Percentiles rank a stretch among this genome's conserved stretches.
Conservation (phyloP, 2,797 vertebrate species). For the Fratercula arctica region DNA sequence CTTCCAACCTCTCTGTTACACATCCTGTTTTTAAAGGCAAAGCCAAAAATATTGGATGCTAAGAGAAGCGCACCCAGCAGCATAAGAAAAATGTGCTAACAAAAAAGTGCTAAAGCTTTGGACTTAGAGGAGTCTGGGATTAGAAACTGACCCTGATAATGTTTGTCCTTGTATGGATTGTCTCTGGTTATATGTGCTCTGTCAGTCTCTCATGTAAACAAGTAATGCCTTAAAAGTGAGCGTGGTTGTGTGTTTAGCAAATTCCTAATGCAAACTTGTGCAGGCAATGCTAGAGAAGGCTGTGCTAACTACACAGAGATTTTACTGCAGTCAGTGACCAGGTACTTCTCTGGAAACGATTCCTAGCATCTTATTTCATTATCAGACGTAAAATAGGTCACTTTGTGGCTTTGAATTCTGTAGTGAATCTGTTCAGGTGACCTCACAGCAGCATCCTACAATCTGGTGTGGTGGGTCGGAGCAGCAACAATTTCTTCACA, state of each 20-base stretch:
- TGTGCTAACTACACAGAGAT: background rate
- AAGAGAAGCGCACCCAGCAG: background rate
- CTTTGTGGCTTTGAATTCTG: slow-evolving; percentile 10
- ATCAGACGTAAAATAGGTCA: slow-evolving; percentile 41
- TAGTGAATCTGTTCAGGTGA: slow-evolving; percentile 27
- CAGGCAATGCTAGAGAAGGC: background rate
- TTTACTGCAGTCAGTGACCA: background rate
- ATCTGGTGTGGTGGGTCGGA: background rate
- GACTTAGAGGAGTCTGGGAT: background rate
- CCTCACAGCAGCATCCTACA: slow-evolving; percentile 51
- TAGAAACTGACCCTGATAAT: background rate
- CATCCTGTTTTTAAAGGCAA: background rate
- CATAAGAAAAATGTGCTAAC: too few relatives aligned
- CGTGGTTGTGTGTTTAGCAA: background rate
- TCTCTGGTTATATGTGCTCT: background rate
- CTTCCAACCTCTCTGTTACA: background rate
- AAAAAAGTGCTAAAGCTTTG: background rate
- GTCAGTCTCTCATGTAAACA: background rate
- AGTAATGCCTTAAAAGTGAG: background rate
- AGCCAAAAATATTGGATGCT: background rate
- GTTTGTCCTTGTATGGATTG: background rate
- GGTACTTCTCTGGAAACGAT: background rate
- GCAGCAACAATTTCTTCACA: slow-evolving; percentile 64
- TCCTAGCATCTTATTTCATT: background rate
- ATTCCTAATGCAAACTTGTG: background rate